Evolutionary conservation across 1,140 invertebrate species (phyloP).

Genomic region (Drosophila tropicalis): DNA sequence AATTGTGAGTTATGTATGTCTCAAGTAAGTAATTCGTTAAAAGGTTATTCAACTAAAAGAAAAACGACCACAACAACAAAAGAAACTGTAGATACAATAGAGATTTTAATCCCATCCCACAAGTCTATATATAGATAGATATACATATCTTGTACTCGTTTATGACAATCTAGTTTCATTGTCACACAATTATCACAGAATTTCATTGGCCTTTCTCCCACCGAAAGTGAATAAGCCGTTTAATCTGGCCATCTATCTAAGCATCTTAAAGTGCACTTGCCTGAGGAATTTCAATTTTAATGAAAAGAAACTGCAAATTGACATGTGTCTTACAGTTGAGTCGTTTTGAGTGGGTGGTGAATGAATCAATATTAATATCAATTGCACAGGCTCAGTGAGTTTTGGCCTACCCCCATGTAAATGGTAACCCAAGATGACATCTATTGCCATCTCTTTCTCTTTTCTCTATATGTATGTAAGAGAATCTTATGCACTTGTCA

Average conservation of each 20-base stretch:
- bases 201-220: neutral
- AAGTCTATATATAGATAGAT: too few species aligned
- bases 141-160: too few species aligned
- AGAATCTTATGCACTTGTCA: constrained; percentile 19
- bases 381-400: constrained; percentile 17
- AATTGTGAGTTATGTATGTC: too few species aligned
- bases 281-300: neutral
- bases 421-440: constrained; percentile 16
- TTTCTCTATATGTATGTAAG: neutral
- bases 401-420: neutral
- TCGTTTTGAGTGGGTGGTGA: constrained; percentile 3
- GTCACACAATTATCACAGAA: neutral
- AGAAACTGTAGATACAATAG: too few species aligned
- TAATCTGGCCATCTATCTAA: neutral
- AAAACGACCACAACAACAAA: too few species aligned
- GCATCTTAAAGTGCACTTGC: neutral
- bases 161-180: neutral
- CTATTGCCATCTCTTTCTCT: neutral
- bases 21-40: too few species aligned
- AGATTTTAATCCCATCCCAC: too few species aligned
- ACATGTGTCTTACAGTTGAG: neutral
- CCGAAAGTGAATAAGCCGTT: neutral
- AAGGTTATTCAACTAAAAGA: too few species aligned
- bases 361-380: constrained; percentile 14
- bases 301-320: constrained; percentile 1